Base-by-base conservation (phyloP, 2,113 vertebrate species). In the Myodes glareolus region DNA sequence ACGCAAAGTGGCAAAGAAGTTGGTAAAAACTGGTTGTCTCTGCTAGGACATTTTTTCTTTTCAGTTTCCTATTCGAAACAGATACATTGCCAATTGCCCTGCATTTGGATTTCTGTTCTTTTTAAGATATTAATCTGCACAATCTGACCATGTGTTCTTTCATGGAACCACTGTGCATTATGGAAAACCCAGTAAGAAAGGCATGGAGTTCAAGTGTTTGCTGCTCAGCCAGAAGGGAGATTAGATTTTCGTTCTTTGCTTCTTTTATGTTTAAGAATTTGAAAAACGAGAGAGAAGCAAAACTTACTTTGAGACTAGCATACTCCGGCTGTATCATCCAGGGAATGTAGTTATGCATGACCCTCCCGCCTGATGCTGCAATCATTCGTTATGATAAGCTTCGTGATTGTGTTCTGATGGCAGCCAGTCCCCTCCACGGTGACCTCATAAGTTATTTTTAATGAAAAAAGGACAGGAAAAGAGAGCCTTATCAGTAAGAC, bases 201-300 rank as follows among this genome's bases (percentile, higher is more conserved):
- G 42, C 10, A 3, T 55, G 72, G 50, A 88, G 82, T 72, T 88
- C 72, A 36, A 45, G 25, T 91, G 50, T 88, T 91, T 94, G 21
- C 42, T 86, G 0, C 47, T 95, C 29, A 70, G 10, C 85, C n/a
- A 31, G 75, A 76, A 45, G 7, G 50, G 5, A 90, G 94, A 88
- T 63, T 82, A 92, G 78, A 85, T 80, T 91, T 94, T 88, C 61
- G 14, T 76, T 95, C 73, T 58, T 25, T 88, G 14, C 58, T 94
- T n/a, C 45, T 12, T 88, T 75, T 67, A 47, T 70, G 36, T 70
- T 85, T 97, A 45, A 96, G 55, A 72, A 85, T 78, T 97, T 92
- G 45, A 88, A 82, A 94, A 93, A 68, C 12, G 45, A 33, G 25
- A 58, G 50, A 58, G 47, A 95, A 70, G 31, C 17, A 73, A 45